Base-by-base conservation (phyloP, 2,888 invertebrate species). In the Cecidostiba fungosa region DNA sequence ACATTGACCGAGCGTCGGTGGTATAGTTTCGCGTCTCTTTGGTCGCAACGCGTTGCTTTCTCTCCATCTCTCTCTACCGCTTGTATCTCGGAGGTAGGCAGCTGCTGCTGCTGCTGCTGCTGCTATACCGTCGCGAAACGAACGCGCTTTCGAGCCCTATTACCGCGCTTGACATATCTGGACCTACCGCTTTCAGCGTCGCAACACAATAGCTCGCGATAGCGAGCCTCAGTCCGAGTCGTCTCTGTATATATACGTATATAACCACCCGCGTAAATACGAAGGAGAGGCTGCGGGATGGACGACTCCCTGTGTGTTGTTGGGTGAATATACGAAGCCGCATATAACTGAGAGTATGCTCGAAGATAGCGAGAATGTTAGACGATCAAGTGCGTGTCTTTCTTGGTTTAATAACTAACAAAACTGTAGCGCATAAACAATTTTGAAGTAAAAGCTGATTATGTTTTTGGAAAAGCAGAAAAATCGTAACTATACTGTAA, bases 91-190 rank as follows among this genome's bases (percentile, higher is more conserved):
- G 36, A 26, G 29, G 26, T 12, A 29, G 12, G 14, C 29, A 66
- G 66, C 29, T 29, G 66, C 26, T 16, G 72, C 39, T 4, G 26
- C 26, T n/a, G n/a, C n/a, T n/a, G n/a, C n/a, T n/a, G 54, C 66
- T 4, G 66, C n/a, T 26, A 32, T 19, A 36, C 14, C 70, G 16
- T 12, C 19, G 72, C n/a, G 72, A 72, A 72, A 72, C 72, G 23
- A 72, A 72, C 43, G 43, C 23, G 69, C 69, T 29, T 5, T 23
- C 14, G 43, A 66, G 66, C 29, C 72, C 39, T 72, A 72, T 72
- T 72, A 72, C 72, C 43, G 43, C 12, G 43, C 72, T 72, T 72
- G 72, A 72, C 72, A 72, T 43, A 72, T 72, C 72, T 43, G 14
- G 43, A 72, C 72, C 43, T 23, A 14, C 10, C 72, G 72, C 72